Evolutionary conservation across 2,888 invertebrate genomes (phyloP).

Genomic region (Andrena praecox): DNA sequence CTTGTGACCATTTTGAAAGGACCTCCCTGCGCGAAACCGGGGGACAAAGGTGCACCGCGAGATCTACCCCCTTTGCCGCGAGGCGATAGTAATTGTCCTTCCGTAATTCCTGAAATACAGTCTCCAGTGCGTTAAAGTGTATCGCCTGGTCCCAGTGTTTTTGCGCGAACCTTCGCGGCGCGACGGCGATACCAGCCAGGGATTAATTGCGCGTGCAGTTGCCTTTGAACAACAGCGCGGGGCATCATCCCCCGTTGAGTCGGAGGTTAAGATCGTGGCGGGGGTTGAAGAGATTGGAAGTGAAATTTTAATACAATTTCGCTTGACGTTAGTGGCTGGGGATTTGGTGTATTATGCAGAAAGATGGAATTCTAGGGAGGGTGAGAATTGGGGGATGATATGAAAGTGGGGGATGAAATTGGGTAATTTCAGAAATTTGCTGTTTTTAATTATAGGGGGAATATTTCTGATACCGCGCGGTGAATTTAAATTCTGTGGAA

Average conservation of each 20-base stretch:
- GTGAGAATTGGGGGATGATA: background rate
- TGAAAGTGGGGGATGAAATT: background rate
- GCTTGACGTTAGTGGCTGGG: background rate
- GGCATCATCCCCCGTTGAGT: background rate
- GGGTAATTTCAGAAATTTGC: background rate
- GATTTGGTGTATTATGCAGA: too few species aligned
- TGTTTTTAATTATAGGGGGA: background rate
- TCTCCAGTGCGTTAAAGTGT: conserved; percentile 52
- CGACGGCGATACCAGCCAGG: background rate
- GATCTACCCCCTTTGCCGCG: conserved; percentile 53
- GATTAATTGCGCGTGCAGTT: conserved; percentile 20
- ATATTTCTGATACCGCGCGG: too few species aligned
- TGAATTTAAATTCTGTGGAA: too few species aligned
- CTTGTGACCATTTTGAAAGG: conserved; percentile 65
- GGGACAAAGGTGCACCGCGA: conserved; percentile 54
- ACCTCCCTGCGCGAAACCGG: conserved; percentile 23
- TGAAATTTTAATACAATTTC: background rate
- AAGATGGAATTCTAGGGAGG: background rate
- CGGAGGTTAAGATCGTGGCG: conserved; percentile 6
- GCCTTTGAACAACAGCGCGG: background rate
- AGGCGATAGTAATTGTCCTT: conserved; percentile 63
- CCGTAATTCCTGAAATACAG: conserved; percentile 59
- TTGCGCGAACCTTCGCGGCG: conserved; percentile 31
- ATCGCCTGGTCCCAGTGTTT: conserved; percentile 47
- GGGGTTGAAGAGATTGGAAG: background rate